A percentile compares a stretch with the other conserved stretches of the same genome.
Evolutionary conservation across 1,140 invertebrate genomes (phyloP).

Genomic region (Palaemon carinicauda): DNA sequence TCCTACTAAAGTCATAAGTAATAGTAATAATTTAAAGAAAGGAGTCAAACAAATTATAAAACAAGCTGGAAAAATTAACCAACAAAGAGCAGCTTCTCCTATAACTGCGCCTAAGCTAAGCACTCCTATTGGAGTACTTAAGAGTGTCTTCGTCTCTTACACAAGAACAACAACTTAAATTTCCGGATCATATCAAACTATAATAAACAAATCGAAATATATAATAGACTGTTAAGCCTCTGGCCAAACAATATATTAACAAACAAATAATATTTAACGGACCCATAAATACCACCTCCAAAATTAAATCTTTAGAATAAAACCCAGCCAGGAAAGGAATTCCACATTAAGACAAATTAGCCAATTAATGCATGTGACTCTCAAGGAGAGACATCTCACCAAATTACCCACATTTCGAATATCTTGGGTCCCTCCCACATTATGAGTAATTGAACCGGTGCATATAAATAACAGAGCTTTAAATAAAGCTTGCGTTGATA

Average conservation of each 20-base stretch:
- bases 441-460: conserved; percentile 24
- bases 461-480: conserved; percentile 27
- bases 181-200: not conserved
- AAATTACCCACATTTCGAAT: not conserved
- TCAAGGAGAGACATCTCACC: not conserved
- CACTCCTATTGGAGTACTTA: not conserved
- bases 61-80: not conserved
- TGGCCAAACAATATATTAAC: not conserved
- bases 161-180: not conserved
- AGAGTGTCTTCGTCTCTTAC: not conserved
- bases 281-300: conserved; percentile 12
- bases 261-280: not conserved
- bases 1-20: not conserved
- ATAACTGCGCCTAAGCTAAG: not conserved
- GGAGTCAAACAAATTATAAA: not conserved
- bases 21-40: not conserved
- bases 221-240: not conserved
- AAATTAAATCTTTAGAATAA: conserved; percentile 35
- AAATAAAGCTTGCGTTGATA: conserved; percentile 24
- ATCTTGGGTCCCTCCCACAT: not conserved
- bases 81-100: not conserved
- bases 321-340: conserved; percentile 2
- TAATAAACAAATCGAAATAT: not conserved
- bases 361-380: not conserved
- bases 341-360: conserved; percentile 9